phyloP scores from a whole-genome alignment of 37 sponge, comb jelly and placozoan genomes.

The Crambe crambe region DNA sequence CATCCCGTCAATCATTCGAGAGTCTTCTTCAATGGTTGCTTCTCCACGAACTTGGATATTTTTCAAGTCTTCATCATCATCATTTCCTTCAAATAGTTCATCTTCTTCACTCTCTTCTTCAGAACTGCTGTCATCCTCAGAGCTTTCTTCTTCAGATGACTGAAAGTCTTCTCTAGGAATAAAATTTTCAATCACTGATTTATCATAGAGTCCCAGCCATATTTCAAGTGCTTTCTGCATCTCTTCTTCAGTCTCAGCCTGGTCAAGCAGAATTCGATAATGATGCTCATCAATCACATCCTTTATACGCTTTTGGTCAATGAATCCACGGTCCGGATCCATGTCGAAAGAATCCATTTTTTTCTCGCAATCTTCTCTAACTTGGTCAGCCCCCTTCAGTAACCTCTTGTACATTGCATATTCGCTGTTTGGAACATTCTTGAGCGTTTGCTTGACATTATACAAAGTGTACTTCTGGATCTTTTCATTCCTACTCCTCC shows the following conservation, averaged over 20 bases:
- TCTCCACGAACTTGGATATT: slow-evolving; percentile 57
- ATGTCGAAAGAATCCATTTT: neutral
- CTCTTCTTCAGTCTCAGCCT: slow-evolving; percentile 7
- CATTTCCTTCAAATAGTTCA: neutral
- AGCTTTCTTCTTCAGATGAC: slow-evolving; percentile 1
- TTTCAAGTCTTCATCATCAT: neutral
- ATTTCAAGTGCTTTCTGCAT: slow-evolving; percentile 12
- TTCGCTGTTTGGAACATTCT: neutral
- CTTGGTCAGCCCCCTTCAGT: neutral
- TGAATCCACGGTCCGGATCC: neutral
- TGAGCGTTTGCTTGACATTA: slow-evolving; percentile 4
- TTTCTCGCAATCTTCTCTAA: neutral
- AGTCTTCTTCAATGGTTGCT: slow-evolving; percentile 49
- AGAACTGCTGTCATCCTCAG: neutral
- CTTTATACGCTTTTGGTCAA: neutral
- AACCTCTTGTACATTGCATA: neutral
- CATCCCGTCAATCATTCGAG: neutral
- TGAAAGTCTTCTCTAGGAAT: neutral
- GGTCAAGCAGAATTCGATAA: neutral
- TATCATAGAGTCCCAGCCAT: slow-evolving; percentile 30
- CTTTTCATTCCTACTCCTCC: slow-evolving; percentile 69
- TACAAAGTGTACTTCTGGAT: slow-evolving; percentile 36
- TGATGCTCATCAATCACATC: neutral
- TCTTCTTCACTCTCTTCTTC: slow-evolving; percentile 4
- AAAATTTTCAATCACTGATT: neutral